phyloP scores from a whole-genome alignment of 2,888 invertebrate species.

The Allacma fusca region DNA sequence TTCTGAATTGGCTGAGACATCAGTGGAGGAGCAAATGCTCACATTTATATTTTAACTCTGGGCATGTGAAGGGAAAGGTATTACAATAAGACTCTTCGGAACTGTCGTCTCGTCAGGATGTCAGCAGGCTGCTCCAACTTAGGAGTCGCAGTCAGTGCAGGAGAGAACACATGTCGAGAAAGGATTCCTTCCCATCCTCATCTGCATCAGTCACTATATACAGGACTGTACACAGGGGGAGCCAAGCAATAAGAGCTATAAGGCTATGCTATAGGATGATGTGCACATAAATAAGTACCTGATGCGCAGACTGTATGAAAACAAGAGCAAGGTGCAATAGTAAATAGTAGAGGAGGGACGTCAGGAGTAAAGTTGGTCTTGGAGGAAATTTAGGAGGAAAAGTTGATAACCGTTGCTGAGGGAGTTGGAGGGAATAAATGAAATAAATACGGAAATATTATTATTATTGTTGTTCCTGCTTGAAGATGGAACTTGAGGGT shows the following conservation, averaged over 20 bases:
- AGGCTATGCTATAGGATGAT: too few species aligned
- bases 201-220: not conserved
- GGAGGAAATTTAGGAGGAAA: too few species aligned
- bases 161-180: not conserved
- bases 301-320: too few species aligned
- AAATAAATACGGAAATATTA: not conserved
- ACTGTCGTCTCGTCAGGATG: constrained; percentile 26
- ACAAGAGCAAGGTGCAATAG: too few species aligned
- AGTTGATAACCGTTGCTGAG: too few species aligned
- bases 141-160: not conserved
- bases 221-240: too few species aligned
- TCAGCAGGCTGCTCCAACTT: not conserved
- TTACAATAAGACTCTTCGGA: constrained; percentile 20
- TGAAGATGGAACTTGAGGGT: not conserved
- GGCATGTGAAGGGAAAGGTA: too few species aligned
- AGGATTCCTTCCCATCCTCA: not conserved
- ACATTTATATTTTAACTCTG: constrained; percentile 17
- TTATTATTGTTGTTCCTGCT: not conserved
- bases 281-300: too few species aligned
- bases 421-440: not conserved
- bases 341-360: too few species aligned
- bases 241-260: too few species aligned
- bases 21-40: not conserved
- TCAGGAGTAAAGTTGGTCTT: too few species aligned
- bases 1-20: not conserved